Percentiles rank a stretch among this genome's conserved stretches.
Conservation (phyloP, 2,797 vertebrate species). For the Pogonophryne albipinna region DNA sequence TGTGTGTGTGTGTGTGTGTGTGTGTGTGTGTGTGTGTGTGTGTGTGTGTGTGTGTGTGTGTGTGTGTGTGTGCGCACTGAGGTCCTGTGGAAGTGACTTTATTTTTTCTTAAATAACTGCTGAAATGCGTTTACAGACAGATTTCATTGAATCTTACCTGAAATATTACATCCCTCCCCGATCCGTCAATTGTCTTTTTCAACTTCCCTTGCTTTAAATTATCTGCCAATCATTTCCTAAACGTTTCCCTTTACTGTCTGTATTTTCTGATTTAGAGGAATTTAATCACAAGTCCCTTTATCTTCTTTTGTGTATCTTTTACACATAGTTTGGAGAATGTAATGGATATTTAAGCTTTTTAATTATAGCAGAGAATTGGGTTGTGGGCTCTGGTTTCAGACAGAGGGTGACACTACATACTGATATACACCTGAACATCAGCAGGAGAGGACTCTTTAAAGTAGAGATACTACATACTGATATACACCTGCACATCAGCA, state of each 20-base stretch:
- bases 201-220: not conserved
- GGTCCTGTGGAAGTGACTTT: not conserved
- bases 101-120: not conserved
- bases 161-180: not conserved
- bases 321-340: not conserved
- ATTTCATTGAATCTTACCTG: not conserved
- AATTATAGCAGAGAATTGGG: not conserved
- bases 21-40: too few relatives aligned
- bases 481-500: too few relatives aligned
- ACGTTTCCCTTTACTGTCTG: not conserved
- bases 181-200: not conserved
- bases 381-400: not conserved
- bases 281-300: not conserved
- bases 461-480: too few relatives aligned
- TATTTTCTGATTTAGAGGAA: not conserved
- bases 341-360: not conserved
- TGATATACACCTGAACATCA: too few relatives aligned
- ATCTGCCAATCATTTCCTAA: not conserved
- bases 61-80: not conserved
- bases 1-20: too few relatives aligned
- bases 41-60: too few relatives aligned
- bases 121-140: not conserved
- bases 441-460: too few relatives aligned
- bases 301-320: not conserved
- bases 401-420: too few relatives aligned